A percentile compares a stretch with the other conserved stretches of the same genome.
These are phyloP conservation scores for Penelope pileata DNA, from an alignment of 2,113 vertebrate genomes.

Conservation along the genomic window DNA sequence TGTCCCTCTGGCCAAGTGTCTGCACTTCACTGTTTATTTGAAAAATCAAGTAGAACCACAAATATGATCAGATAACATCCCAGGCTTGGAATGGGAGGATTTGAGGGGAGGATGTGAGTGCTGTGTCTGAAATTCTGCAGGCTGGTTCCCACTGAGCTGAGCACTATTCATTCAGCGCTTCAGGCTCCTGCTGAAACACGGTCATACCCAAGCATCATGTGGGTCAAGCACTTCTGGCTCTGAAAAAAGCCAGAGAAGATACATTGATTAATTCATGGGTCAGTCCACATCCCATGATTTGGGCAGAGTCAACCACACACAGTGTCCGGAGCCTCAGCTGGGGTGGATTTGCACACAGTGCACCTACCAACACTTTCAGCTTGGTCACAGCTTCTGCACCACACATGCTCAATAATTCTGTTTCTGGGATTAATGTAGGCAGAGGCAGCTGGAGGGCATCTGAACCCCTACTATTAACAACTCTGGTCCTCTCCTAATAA, in stretches of 20 bases:
- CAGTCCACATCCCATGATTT: not conserved
- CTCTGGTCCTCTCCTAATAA: not conserved
- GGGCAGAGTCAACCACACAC: not conserved
- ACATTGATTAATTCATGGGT: not conserved
- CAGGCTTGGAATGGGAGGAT: not conserved
- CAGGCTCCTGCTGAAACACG: not conserved
- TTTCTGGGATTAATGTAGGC: not conserved
- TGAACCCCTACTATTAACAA: not conserved
- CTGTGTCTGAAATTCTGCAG: not conserved
- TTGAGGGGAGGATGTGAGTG: not conserved
- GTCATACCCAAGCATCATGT: not conserved
- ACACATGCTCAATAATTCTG: fast-evolving
- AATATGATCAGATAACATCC: not conserved
- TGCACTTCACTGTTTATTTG: not conserved
- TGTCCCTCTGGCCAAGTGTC: not conserved
- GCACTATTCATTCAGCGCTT: not conserved
- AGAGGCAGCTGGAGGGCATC: not conserved
- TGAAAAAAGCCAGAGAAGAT: not conserved
- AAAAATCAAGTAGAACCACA: not conserved
- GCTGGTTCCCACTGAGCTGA: not conserved
- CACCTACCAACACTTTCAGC: not conserved
- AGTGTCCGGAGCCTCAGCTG: not conserved
- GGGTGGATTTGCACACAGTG: not conserved
- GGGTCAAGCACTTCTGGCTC: not conserved
- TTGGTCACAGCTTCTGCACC: fast-evolving